Evolutionary conservation across 2,113 vertebrate genomes (phyloP), one percentile per base, ranked within the genome.

Genomic region (zebrafish (Danio rerio)): DNA sequence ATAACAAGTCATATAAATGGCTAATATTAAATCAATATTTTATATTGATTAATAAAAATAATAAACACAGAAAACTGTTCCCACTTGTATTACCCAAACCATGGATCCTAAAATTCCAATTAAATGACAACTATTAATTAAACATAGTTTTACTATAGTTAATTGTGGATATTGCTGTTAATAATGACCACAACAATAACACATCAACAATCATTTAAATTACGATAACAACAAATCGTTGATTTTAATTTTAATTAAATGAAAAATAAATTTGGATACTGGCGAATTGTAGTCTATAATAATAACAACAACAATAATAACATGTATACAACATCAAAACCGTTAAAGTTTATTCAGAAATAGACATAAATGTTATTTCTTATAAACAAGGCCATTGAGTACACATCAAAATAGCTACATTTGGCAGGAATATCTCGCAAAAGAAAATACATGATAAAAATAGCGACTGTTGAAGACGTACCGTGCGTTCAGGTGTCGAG

Each of bases 331-430:
- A 31, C 31, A 31, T 31, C 31, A 31, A 31, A 31, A 31, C 31
- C 31, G 31, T 63, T n/a, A 5, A n/a, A 2, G 1, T 65, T 0
- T n/a, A 5, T 9, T 43, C 15, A 65, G 2, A 18, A 20, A 49
- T 16, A 0, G 13, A 66, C 21, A 66, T 4, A 45, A 9, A 10
- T 9, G 53, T 59, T 59, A 47, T 75, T 45, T 50, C 45, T 50
- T 47, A 15, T 21, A 75, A 58, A 42, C 72, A 77, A 55, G 72
- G 72, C 72, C 72, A 77, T 6, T 50, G 5, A 31, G 62, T 62
- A 18, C 43, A 71, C 43, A 71, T 10, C 4, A 7, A 71, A 71
- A 47, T 45, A 62, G 58, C 43, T 71, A 52, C 47, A 45, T 71
- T 52, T 1, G 49, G 49, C 11, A 52, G 9, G 31, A 31, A 1